Base-by-base conservation (phyloP, 2,113 vertebrate genomes). In the Phaethon lepturus region DNA sequence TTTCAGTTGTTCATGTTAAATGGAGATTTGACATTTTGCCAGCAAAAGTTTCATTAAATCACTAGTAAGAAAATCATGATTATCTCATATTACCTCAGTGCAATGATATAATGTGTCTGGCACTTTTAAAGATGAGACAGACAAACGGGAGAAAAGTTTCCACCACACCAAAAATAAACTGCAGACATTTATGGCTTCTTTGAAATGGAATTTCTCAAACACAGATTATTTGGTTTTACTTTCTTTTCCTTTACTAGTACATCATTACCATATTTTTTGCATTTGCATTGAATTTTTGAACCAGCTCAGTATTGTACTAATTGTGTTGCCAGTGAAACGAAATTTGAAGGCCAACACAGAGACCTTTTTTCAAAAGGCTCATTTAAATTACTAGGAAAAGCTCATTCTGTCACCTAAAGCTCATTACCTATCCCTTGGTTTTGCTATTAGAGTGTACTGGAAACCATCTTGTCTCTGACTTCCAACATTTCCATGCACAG, bases 21-120 rank as follows among this genome's bases (percentile, higher is more conserved):
- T 91, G 86, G 78, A 80, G 92, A 94, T 94, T 93, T 96, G 95
- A 96, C 79, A 93, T 93, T 94, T 90, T 92, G 91, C 95, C 95
- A 96, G 90, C 3, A 5, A 87, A 97, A 87, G 38, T 89, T 90
- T 95, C 88, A 96, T 90, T 96, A 97, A 96, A 95, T 96, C 82
- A 96, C 91, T 60, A 81, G 72, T 63, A 79, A 80, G 38, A 96
- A 78, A 95, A 75, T 59, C 49, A 72, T 59, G 28, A 96, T 95
- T 95, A 80, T 95, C 92, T 97, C 94, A 95, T 83, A 97, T 93
- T 86, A 94, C 80, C 66, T 97, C 96, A 97, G 45, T 76, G 58
- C 49, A 95, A 79, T 94, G 89, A 95, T 91, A 96, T 89, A 87
- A 82, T 90, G 13, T n/a, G 77, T 95, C 96, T 97, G 72, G 64